Evolutionary conservation across 53 echinoderm and acorn worm species (phyloP), one percentile per base, ranked within the genome.

Genomic region (Stichopus horrens): DNA sequence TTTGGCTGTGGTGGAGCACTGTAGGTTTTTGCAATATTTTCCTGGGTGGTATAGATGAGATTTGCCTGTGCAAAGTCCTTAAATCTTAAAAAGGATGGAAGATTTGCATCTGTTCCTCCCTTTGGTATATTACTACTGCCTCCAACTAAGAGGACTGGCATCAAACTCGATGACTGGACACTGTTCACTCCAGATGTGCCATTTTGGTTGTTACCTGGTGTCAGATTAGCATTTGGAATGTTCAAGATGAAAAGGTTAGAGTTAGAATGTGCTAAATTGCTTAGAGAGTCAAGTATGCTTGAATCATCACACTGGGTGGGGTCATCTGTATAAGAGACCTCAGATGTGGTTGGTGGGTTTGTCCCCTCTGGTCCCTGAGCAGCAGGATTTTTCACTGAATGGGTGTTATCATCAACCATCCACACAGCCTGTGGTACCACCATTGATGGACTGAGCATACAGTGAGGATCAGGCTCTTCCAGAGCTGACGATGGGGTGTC

Each of bases 21-120:
- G 89, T 89, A 92, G 10, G 92, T 92, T 79, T 91, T 95, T 19
- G 94, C 97, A 52, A 97, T 95, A 60, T 93, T 95, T 90, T 97
- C 97, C 88, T 97, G 97, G 4, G 97, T 97, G 19, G 97, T 94
- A 74, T 92, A 94, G 59, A 97, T 97, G 55, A 97, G 91, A 71
- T 91, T 97, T 54, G 97, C 97, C 75, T 97, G 95, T 20, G 97
- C 97, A 66, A 96, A 88, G 52, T 96, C 94, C 73, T 93, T 90
- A 3, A 97, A 88, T 55, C 93, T 88, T 9, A 97, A 75, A 55
- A 95, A 65, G 76, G 91, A 95, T n/a, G 92, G 88, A 7, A 89
- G 58, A 20, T 68, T 83, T 6, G 66, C 52, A 6, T 74, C 90
- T 22, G 86, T 88, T 13, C 74, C 88, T 57, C 86, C 92, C 83